phyloP scores from a whole-genome alignment of 2,797 vertebrate genomes.

The Syngnathus acus region DNA sequence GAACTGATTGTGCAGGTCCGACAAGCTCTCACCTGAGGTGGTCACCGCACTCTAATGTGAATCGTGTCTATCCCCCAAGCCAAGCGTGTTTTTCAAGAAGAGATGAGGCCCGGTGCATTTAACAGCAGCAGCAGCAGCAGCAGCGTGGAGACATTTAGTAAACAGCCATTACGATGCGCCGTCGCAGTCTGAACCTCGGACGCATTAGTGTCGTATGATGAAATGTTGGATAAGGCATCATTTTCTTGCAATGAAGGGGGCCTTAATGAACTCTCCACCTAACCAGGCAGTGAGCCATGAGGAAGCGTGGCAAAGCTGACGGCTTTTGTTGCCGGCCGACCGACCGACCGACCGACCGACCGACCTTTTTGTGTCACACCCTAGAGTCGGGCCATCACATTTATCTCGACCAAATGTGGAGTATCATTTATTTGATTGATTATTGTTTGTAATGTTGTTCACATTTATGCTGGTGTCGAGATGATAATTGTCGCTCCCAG shows the following conservation, averaged over 20 bases:
- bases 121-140: conserved; percentile 23
- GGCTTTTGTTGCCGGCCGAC: neutral
- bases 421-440: too few species aligned
- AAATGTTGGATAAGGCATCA: conserved; percentile 22
- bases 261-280: conserved; percentile 48
- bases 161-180: conserved; percentile 56
- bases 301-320: neutral
- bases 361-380: too few species aligned
- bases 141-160: conserved; percentile 26
- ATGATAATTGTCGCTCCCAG: too few species aligned
- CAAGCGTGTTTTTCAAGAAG: conserved; percentile 10
- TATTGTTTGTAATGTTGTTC: too few species aligned
- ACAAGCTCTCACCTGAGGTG: conserved; percentile 23
- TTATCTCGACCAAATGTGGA: too few species aligned
- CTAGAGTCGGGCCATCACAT: too few species aligned
- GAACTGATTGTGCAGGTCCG: conserved; percentile 11
- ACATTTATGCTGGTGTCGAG: too few species aligned
- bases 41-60: conserved; percentile 32
- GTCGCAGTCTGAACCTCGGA: conserved; percentile 40
- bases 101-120: conserved; percentile 29
- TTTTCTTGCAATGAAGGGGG: conserved; percentile 42
- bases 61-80: conserved; percentile 3
- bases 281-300: conserved; percentile 32
- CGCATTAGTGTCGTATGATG: conserved; percentile 41
- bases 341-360: too few species aligned